These are phyloP conservation scores for Plebejus anna DNA, from an alignment of 2,888 invertebrate species.

Conservation along the genomic window DNA sequence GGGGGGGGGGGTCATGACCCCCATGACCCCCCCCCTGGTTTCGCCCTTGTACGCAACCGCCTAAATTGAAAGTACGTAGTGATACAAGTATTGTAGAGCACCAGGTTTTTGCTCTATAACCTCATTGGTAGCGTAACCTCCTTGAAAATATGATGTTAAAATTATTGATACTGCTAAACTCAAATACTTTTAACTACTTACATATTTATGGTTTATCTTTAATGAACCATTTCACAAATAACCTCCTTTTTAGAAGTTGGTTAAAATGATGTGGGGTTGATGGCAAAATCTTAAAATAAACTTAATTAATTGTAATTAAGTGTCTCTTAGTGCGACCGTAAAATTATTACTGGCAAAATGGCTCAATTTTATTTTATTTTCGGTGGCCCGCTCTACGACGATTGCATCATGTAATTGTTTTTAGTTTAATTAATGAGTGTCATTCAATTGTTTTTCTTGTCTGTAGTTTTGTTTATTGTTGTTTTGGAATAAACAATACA, in stretches of 20 bases:
- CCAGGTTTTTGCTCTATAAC: not conserved
- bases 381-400: not conserved
- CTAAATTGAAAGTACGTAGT: conserved; percentile 7
- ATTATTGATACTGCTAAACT: not conserved
- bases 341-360: not conserved
- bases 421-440: not conserved
- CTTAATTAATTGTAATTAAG: too few species aligned
- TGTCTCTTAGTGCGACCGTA: not conserved
- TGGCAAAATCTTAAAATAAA: too few species aligned
- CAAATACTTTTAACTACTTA: not conserved
- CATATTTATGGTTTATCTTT: too few species aligned
- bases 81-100: not conserved
- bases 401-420: conserved; percentile 14
- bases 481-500: not conserved
- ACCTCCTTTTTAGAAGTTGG: too few species aligned
- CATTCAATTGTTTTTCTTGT: not conserved
- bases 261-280: too few species aligned
- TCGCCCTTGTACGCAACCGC: not conserved
- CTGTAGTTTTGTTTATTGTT: not conserved
- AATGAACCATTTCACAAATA: too few species aligned
- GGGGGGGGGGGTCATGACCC: too few species aligned
- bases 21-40: too few species aligned
- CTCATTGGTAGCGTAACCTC: not conserved
- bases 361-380: not conserved
- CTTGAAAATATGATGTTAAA: not conserved